These are phyloP conservation scores for Pseudachorutes palmiensis DNA, from an alignment of 1,140 invertebrate genomes.

Conservation along the genomic window DNA sequence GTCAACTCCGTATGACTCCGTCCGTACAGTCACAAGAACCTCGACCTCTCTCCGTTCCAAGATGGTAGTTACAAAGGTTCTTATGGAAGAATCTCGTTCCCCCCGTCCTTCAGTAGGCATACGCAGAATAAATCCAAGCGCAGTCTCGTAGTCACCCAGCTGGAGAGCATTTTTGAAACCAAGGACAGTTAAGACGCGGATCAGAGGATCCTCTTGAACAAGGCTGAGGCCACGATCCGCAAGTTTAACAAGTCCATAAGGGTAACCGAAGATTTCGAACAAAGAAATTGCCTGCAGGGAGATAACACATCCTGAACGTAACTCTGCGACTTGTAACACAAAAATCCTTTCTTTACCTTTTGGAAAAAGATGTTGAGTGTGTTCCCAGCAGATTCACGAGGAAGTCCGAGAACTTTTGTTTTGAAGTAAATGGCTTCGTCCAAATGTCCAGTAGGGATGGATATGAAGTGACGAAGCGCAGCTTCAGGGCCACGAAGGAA, in stretches of 20 bases:
- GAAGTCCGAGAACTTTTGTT: conserved; percentile 18
- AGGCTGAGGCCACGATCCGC: conserved; percentile 19
- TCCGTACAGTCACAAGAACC: conserved; percentile 22
- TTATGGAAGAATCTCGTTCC: conserved; percentile 27
- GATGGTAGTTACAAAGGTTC: conserved; percentile 25
- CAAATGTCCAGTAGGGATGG: conserved; percentile 14
- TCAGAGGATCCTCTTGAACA: conserved; percentile 10
- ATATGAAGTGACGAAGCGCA: conserved; percentile 23
- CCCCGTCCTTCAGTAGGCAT: conserved; percentile 18
- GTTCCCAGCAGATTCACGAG: background rate
- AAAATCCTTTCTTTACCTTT: conserved; percentile 27
- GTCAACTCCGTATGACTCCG: conserved; percentile 16
- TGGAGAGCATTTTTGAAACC: conserved; percentile 34
- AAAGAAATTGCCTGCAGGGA: conserved; percentile 30
- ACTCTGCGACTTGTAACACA: conserved; percentile 31
- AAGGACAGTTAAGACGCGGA: conserved; percentile 26
- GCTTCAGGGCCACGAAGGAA: conserved; percentile 17
- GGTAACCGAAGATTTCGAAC: conserved; percentile 31
- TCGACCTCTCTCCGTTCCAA: conserved; percentile 26
- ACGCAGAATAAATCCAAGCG: conserved; percentile 26
- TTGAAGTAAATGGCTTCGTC: conserved; percentile 24
- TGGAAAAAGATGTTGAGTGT: conserved; percentile 14
- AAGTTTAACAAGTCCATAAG: conserved; percentile 21
- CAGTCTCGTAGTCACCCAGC: conserved; percentile 27
- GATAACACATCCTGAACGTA: conserved; percentile 20